Conservation (phyloP, 2,113 vertebrate genomes). For the Leucoraja erinaceus region DNA sequence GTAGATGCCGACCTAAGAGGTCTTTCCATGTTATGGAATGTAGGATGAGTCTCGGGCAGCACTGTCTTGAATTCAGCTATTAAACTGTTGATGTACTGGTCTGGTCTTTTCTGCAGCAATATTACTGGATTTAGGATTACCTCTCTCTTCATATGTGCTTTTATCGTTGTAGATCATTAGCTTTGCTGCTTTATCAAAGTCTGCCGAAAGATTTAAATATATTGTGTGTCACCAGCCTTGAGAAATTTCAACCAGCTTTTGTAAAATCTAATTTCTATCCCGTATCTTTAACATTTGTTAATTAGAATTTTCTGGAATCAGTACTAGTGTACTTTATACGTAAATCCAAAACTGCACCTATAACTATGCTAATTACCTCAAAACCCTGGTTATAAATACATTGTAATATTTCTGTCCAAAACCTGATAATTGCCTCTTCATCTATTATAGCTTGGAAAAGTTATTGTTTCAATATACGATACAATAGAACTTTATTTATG, state of each 20-base stretch:
- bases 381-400: background rate
- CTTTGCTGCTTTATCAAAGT: background rate
- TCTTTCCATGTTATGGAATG: background rate
- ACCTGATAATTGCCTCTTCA: background rate
- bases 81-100: background rate
- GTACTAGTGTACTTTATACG: background rate
- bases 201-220: background rate
- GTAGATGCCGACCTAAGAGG: background rate
- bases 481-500: too few relatives aligned
- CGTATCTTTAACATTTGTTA: background rate
- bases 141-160: background rate
- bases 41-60: background rate
- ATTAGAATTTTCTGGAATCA: background rate
- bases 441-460: background rate
- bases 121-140: background rate
- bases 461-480: background rate
- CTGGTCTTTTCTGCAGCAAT: background rate
- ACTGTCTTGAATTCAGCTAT: background rate
- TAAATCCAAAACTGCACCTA: background rate
- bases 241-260: background rate
- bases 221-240: background rate
- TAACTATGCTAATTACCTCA: background rate
- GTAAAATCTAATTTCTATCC: background rate
- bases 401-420: background rate
- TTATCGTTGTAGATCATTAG: too few relatives aligned